Conservation (phyloP, 2,888 invertebrate species). For the Diaperis boleti region DNA sequence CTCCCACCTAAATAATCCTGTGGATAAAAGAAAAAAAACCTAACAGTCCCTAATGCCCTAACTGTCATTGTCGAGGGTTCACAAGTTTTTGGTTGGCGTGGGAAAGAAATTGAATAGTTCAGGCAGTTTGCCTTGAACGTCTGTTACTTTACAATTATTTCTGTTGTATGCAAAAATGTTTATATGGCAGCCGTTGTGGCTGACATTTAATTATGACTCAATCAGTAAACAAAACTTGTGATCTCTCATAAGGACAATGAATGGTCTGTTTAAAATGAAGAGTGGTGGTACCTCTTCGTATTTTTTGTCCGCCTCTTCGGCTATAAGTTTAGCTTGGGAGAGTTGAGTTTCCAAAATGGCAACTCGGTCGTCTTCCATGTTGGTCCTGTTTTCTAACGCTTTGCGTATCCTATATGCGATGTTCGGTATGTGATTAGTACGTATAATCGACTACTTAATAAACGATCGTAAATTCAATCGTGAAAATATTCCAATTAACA, state of each 20-base stretch:
- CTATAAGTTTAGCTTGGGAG: constrained; percentile 98
- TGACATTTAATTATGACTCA: too few relatives aligned
- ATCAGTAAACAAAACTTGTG: too few relatives aligned
- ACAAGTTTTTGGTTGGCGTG: too few relatives aligned
- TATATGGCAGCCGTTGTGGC: too few relatives aligned
- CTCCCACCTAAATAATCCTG: not conserved
- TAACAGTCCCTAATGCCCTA: constrained; percentile 27
- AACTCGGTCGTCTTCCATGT: constrained; percentile 99
- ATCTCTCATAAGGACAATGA: not conserved
- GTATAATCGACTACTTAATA: too few relatives aligned
- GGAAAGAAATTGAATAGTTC: too few relatives aligned
- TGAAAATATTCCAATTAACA: constrained; percentile 10
- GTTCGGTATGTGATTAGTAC: constrained; percentile 12
- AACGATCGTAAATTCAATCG: constrained; percentile 1
- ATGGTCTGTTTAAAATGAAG: constrained; percentile 15
- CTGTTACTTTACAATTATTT: too few relatives aligned
- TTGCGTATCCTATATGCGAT: constrained; percentile 87
- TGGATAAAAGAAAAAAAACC: constrained; percentile 21
- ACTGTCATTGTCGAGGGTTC: not conserved
- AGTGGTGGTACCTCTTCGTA: constrained; percentile 93
- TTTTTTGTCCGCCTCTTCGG: constrained; percentile 99
- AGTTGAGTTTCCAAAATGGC: constrained; percentile 97
- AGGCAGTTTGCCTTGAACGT: too few relatives aligned
- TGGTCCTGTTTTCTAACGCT: constrained; percentile 98
- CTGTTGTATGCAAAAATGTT: too few relatives aligned